These are phyloP conservation scores for Papilio helenus DNA, from an alignment of 1,140 invertebrate genomes.

Conservation along the genomic window DNA sequence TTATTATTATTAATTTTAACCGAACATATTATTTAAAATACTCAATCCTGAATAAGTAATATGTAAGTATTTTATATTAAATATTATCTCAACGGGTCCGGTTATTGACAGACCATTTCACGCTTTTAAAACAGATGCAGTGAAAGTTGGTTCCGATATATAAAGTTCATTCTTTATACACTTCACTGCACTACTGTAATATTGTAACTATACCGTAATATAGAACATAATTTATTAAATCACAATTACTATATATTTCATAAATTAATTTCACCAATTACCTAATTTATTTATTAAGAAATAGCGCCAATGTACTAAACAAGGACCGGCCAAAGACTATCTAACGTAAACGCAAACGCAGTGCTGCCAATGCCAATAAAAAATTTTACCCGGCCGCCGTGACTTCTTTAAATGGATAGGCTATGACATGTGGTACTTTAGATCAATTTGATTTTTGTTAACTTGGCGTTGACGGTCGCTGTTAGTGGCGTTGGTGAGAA, in stretches of 20 bases:
- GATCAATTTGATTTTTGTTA: too few relatives aligned
- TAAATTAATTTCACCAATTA: constrained; percentile 31
- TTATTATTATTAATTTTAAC: not conserved
- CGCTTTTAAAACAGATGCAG: constrained; percentile 42
- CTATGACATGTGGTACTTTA: too few relatives aligned
- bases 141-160: constrained; percentile 49
- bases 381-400: not conserved
- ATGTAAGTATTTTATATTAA: not conserved
- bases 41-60: not conserved
- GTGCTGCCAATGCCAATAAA: too few relatives aligned
- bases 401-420: too few relatives aligned
- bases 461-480: too few relatives aligned
- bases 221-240: constrained; percentile 13
- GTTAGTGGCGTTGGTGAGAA: too few relatives aligned
- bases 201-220: not conserved
- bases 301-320: constrained; percentile 44
- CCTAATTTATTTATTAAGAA: constrained; percentile 47
- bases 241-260: constrained; percentile 25
- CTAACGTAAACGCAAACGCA: not conserved
- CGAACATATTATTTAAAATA: not conserved
- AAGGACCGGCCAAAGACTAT: constrained; percentile 28
- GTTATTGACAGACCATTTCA: constrained; percentile 36
- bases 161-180: constrained; percentile 40
- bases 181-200: constrained; percentile 15
- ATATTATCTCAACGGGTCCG: not conserved